Percentiles rank a stretch among this genome's conserved stretches.
These are phyloP conservation scores for Zootermopsis nevadensis DNA, from an alignment of 2,888 invertebrate species.

Conservation along the genomic window DNA sequence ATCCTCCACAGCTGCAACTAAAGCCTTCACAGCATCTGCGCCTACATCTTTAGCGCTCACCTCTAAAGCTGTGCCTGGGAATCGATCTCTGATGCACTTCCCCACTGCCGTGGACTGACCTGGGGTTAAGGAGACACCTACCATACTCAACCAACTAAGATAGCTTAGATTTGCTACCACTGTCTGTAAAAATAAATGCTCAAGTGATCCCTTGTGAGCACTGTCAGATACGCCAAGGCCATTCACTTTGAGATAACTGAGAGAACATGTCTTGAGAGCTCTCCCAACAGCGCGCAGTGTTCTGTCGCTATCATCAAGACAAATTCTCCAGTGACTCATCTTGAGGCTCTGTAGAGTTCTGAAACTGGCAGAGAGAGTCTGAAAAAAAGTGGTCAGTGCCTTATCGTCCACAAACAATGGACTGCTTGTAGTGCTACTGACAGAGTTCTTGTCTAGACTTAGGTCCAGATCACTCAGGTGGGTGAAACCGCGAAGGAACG, in stretches of 20 bases:
- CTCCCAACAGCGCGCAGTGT: conserved; percentile 61
- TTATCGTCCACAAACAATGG: conserved; percentile 65
- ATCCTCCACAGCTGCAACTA: conserved; percentile 61
- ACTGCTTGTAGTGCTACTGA: conserved; percentile 59
- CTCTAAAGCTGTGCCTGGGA: conserved; percentile 60
- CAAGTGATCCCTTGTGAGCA: conserved; percentile 60
- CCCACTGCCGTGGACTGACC: conserved; percentile 60
- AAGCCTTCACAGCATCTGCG: conserved; percentile 60
- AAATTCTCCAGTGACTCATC: conserved; percentile 61
- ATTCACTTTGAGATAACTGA: conserved; percentile 61
- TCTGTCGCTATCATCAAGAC: conserved; percentile 59
- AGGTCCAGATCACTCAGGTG: conserved; percentile 66
- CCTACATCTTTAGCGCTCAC: conserved; percentile 62
- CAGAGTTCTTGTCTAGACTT: conserved; percentile 64
- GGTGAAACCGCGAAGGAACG: conserved; percentile 65
- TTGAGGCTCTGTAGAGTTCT: conserved; percentile 62
- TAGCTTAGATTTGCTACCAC: conserved; percentile 59
- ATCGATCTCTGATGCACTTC: conserved; percentile 61
- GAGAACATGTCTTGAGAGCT: conserved; percentile 60
- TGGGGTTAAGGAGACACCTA: conserved; percentile 60
- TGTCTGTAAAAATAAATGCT: conserved; percentile 61
- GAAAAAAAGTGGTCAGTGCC: conserved; percentile 64
- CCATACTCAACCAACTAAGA: conserved; percentile 61
- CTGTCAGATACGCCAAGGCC: conserved; percentile 61
- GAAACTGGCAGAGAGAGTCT: conserved; percentile 63